Evolutionary conservation across 2,113 vertebrate species (phyloP).

Genomic region (Mellivora capensis): DNA sequence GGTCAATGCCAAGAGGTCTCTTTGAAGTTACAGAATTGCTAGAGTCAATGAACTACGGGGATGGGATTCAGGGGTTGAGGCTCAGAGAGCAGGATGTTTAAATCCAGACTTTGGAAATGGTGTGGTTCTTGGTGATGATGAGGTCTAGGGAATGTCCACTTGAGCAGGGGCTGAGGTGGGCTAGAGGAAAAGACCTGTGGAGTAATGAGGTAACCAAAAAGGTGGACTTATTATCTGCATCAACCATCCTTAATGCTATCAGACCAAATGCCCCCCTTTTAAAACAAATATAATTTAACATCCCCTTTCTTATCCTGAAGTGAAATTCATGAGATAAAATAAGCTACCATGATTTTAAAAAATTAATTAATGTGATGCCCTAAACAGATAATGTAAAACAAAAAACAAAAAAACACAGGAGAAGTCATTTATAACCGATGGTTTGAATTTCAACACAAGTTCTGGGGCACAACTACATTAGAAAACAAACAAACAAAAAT

Average conservation of each 20-base stretch:
- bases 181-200: background rate
- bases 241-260: background rate
- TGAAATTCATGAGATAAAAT: background rate
- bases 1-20: background rate
- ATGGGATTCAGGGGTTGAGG: background rate
- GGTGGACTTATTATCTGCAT: background rate
- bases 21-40: background rate
- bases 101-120: background rate
- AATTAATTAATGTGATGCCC: background rate
- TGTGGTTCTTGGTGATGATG: background rate
- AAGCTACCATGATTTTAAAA: background rate
- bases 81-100: background rate
- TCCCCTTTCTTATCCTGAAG: background rate
- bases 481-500: background rate
- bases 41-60: background rate
- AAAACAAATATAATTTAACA: background rate
- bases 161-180: background rate
- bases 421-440: conserved; percentile 1
- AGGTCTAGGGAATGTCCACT: background rate
- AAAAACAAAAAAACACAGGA: background rate
- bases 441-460: background rate
- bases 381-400: background rate
- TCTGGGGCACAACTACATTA: background rate
- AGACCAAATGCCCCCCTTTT: background rate
- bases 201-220: background rate